Evolutionary conservation across 2,113 vertebrate species (phyloP), one percentile per base, ranked within the genome.

Genomic region (Pseudolaguvia tuberculata): DNA sequence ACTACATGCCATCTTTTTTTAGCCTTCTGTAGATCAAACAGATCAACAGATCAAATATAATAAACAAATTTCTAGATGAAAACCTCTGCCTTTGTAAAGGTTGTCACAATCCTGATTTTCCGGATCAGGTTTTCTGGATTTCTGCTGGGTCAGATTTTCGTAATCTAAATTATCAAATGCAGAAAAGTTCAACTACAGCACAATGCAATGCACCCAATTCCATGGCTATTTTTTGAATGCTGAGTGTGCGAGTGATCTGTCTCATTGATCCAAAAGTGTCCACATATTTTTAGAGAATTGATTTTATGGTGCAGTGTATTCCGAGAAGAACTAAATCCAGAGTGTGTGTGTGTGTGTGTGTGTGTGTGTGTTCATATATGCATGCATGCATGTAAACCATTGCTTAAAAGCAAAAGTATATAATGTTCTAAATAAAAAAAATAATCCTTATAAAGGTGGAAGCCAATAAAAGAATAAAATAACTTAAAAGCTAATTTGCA

Each of bases 231-330:
- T 90, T 81, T 87, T 85, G 85, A 82, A 81, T 51, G 56, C 58
- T 87, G 83, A 72, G 80, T 84, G 85, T 81, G 85, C 80, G 81
- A 84, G 87, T 84, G 86, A 88, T 88, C 85, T 84, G 85, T 82
- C 70, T 23, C 80, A 89, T 90, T 77, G 89, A 91, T 89, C 84
- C 73, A 70, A 77, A 42, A 80, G 62, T 83, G 85, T 85, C 85
- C 83, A 88, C 88, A 89, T 90, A 90, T 90, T 91, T 92, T 91
- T 90, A 91, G 89, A 88, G 83, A 77, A 88, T 91, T 61, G 87
- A 91, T 90, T 89, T 73, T 86, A 85, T 87, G 25, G 72, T 85
- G 69, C 48, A 52, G 55, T 79, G 74, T 84, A 82, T 92, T 92
- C 88, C 86, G 78, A 89, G 87, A 91, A 92, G 85, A 85, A 81